Percentiles rank a stretch among this genome's conserved stretches.
Conservation (phyloP, 2,888 invertebrate genomes). For the Phanerotoma sp. region DNA sequence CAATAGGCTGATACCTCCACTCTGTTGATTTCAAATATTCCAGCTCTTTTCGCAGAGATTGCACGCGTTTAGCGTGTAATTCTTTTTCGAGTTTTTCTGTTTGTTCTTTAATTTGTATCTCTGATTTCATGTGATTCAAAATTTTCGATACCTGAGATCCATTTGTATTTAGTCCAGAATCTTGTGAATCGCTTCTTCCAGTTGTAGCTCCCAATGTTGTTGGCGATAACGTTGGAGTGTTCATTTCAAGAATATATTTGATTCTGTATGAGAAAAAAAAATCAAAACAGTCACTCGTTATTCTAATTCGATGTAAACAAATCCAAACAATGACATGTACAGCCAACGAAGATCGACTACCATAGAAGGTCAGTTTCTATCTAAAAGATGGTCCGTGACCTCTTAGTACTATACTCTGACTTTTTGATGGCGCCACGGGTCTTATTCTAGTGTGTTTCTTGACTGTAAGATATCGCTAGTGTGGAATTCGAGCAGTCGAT, state of each 20-base stretch:
- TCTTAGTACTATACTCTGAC: too few species aligned
- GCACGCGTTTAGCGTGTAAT: conserved; percentile 71
- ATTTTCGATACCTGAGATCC: conserved; percentile 52
- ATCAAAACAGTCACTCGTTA: too few species aligned
- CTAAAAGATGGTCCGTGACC: too few species aligned
- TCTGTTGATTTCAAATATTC: conserved; percentile 77
- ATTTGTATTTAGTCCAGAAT: conserved; percentile 45
- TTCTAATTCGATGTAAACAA: too few species aligned
- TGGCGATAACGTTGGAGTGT: conserved; percentile 49
- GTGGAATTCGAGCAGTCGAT: too few species aligned
- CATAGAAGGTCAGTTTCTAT: too few species aligned
- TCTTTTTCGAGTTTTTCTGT: conserved; percentile 65
- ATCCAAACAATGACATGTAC: too few species aligned
- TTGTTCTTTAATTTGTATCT: conserved; percentile 62
- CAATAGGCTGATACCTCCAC: conserved; percentile 73
- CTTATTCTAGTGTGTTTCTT: too few species aligned
- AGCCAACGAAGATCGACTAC: too few species aligned
- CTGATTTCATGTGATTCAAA: conserved; percentile 61
- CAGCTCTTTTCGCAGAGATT: conserved; percentile 71
- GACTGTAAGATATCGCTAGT: too few species aligned
- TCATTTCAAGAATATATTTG: conserved; percentile 42
- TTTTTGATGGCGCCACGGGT: too few species aligned
- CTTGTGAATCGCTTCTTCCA: conserved; percentile 51
- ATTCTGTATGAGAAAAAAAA: too few species aligned
- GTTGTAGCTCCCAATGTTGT: conserved; percentile 45